Evolutionary conservation across 2,113 vertebrate genomes (phyloP).

Genomic region (Tretioscincus oriximinensis): DNA sequence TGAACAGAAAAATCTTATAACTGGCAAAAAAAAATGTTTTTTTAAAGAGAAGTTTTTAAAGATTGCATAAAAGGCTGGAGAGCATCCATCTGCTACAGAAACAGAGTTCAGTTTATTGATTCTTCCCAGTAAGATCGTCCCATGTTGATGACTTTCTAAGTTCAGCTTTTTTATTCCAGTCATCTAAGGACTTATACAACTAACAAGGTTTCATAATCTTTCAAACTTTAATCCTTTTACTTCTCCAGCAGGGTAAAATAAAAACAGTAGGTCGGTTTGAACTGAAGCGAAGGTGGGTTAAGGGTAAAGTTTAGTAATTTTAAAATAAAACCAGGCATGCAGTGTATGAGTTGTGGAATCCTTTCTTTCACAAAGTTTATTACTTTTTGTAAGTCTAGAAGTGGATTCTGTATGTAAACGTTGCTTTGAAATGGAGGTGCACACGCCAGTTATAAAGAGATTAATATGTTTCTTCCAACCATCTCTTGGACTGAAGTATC

Average conservation of each 20-base stretch:
- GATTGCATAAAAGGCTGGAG: constrained; percentile 3
- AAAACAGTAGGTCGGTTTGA: neutral
- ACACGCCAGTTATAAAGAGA: too few species aligned
- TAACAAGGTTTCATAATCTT: neutral
- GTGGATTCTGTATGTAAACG: too few species aligned
- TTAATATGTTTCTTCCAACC: too few species aligned
- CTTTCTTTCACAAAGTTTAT: too few species aligned
- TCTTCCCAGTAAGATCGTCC: neutral
- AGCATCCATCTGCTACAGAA: constrained; percentile 11
- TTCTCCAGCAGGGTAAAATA: neutral
- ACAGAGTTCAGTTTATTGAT: neutral
- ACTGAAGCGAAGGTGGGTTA: neutral
- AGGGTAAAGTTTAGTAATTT: neutral
- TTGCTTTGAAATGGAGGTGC: too few species aligned
- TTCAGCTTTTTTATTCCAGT: neutral
- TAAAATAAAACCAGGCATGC: too few species aligned
- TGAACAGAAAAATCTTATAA: neutral
- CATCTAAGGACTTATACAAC: neutral
- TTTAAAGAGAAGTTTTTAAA: constrained; percentile 27
- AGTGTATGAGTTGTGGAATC: too few species aligned
- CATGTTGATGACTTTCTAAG: neutral
- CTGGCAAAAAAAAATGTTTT: neutral
- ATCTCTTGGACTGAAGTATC: too few species aligned
- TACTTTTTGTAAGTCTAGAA: too few species aligned
- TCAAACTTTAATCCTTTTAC: neutral